Evolutionary conservation across 2,113 vertebrate species (phyloP).

Genomic region (Amphiprion percula): DNA sequence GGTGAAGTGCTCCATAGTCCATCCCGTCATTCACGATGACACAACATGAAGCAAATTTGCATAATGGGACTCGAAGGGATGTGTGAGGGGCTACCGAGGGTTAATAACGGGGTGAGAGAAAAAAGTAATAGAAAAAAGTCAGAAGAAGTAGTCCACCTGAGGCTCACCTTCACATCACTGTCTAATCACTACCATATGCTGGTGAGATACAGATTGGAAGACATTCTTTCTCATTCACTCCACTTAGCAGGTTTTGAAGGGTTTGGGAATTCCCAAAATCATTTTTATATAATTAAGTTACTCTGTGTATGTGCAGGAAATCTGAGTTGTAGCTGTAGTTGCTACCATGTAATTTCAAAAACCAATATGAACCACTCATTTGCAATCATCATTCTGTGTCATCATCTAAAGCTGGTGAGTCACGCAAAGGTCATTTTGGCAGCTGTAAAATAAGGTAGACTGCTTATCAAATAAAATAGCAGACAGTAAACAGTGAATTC

Average conservation of each 20-base stretch:
- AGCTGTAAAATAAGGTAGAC: constrained; percentile 8
- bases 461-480: not conserved
- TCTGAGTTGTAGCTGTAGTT: not conserved
- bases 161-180: constrained; percentile 72
- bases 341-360: constrained; percentile 29
- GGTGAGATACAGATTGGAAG: constrained; percentile 43
- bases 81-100: constrained; percentile 13
- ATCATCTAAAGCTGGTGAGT: constrained; percentile 4
- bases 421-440: constrained; percentile 5
- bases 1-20: constrained; percentile 41
- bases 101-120: constrained; percentile 16
- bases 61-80: constrained; percentile 43
- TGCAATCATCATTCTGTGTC: constrained; percentile 3
- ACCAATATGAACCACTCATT: not conserved
- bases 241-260: constrained; percentile 31
- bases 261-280: constrained; percentile 45
- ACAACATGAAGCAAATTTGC: constrained; percentile 19
- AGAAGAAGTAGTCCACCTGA: constrained; percentile 59
- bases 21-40: constrained; percentile 3
- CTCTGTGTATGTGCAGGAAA: constrained; percentile 8
- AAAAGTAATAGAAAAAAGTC: constrained; percentile 23
- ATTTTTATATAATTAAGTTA: constrained; percentile 32
- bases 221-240: constrained; percentile 48
- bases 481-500: not conserved
- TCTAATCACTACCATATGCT: constrained; percentile 79